These are phyloP conservation scores for Sebastolobus alascanus DNA, from an alignment of 2,797 vertebrate species.

Conservation along the genomic window DNA sequence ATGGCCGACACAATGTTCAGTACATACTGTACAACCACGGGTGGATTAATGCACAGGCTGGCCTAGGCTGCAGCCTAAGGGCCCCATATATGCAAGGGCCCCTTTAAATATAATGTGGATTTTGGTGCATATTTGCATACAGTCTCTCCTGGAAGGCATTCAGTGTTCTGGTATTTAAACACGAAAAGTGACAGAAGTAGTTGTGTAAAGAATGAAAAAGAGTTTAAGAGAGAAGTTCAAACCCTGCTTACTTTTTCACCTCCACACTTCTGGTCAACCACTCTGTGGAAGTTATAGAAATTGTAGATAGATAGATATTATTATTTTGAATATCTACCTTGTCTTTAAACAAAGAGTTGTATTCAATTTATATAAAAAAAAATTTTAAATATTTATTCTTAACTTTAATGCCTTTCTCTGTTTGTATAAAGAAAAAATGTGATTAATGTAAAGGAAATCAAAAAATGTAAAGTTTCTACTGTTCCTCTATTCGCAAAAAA, in stretches of 20 bases:
- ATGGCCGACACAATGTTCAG: neutral
- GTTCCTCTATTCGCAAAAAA: slow-evolving; percentile 16
- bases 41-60: too few relatives aligned
- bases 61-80: too few relatives aligned
- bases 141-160: too few relatives aligned
- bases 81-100: too few relatives aligned
- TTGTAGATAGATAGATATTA: neutral
- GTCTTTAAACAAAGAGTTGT: neutral
- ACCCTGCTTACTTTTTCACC: neutral
- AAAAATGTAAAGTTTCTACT: neutral
- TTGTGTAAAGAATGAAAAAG: neutral
- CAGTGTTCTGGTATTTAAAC: neutral
- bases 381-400: neutral
- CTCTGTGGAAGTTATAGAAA: neutral
- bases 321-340: too few relatives aligned
- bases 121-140: too few relatives aligned
- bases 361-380: neutral
- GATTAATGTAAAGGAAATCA: neutral
- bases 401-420: neutral
- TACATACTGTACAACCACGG: neutral
- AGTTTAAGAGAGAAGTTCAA: neutral
- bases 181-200: neutral
- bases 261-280: neutral
- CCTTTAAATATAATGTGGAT: too few relatives aligned
- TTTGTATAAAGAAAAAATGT: neutral